These are phyloP conservation scores for Sebastes iracundus DNA, from an alignment of 2,797 vertebrate genomes.

Conservation along the genomic window DNA sequence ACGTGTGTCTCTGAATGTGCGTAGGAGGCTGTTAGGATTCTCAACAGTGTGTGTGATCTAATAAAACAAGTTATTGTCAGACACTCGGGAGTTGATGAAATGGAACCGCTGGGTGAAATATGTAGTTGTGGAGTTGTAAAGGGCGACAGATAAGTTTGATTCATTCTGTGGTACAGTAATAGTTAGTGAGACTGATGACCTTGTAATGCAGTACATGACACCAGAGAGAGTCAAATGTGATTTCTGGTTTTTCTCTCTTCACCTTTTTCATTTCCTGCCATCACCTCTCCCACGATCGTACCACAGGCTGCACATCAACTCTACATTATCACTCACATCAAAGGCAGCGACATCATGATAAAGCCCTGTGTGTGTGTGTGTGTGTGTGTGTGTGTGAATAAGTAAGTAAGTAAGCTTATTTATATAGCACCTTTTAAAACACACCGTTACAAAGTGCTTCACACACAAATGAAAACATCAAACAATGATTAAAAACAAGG, in stretches of 20 bases:
- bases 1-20: neutral
- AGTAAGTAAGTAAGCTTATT: too few species aligned
- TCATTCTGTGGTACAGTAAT: neutral
- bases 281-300: slow-evolving; percentile 51
- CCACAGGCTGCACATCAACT: slow-evolving; percentile 4
- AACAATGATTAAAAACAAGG: too few species aligned
- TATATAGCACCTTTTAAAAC: too few species aligned
- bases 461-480: too few species aligned
- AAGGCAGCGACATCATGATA: slow-evolving; percentile 16
- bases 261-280: slow-evolving; percentile 9
- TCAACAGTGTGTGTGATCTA: neutral
- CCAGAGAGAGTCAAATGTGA: neutral
- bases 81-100: neutral
- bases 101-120: neutral
- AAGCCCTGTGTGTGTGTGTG: slow-evolving; percentile 10
- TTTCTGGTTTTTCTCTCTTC: neutral
- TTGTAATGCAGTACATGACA: neutral
- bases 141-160: neutral
- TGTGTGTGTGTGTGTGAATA: slow-evolving; percentile 7
- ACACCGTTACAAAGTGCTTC: too few species aligned
- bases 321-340: slow-evolving; percentile 36
- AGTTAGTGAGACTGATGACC: neutral
- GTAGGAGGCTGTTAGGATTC: neutral
- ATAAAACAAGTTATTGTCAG: slow-evolving; percentile 4
- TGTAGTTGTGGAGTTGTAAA: neutral